Base-by-base conservation (phyloP, 1,140 invertebrate species). In the Leucophenga varia region DNA sequence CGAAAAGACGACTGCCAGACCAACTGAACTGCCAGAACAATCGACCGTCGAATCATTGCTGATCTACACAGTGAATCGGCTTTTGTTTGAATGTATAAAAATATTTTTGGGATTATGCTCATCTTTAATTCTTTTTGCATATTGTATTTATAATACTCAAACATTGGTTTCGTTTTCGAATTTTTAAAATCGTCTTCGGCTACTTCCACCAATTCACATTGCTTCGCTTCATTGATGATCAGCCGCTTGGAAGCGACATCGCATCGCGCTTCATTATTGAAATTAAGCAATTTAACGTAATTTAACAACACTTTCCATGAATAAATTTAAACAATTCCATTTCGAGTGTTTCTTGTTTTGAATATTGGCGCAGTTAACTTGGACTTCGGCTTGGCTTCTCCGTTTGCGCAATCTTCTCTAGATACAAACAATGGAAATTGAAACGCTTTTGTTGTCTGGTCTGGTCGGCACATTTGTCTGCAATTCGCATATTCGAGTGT, bases 231-330 rank as follows among this genome's bases (percentile, higher is more conserved):
- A 25, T 10, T 25, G 55, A n/a, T n/a, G n/a, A n/a, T n/a, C n/a
- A n/a, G n/a, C n/a, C n/a, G n/a, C n/a, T n/a, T n/a, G n/a, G n/a
- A n/a, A n/a, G n/a, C n/a, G n/a, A n/a, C n/a, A n/a, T n/a, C 18
- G 46, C 47, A 47, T 25, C 22, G 22, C 57, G 58, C 59, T 65
- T 65, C 63, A 67, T 68, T 67, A 68, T 67, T 68, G 64, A 52
- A 67, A 67, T 67, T 67, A 67, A 67, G 64, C 60, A 68, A 68
- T 67, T 67, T 64, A 60, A 57, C 59, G 64, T 67, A 68, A 67
- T 67, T 67, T 67, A 68, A 67, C 64, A 67, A 67, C 64, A 67
- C 64, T 68, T 64, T 67, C 59, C 52, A 57, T 64, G 64, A 64
- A 67, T 67, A 67, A 67, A 64, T 67, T 61, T 57, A 31, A 41